Base-by-base conservation (phyloP, 1,140 invertebrate genomes). In the Pantala flavescens region DNA sequence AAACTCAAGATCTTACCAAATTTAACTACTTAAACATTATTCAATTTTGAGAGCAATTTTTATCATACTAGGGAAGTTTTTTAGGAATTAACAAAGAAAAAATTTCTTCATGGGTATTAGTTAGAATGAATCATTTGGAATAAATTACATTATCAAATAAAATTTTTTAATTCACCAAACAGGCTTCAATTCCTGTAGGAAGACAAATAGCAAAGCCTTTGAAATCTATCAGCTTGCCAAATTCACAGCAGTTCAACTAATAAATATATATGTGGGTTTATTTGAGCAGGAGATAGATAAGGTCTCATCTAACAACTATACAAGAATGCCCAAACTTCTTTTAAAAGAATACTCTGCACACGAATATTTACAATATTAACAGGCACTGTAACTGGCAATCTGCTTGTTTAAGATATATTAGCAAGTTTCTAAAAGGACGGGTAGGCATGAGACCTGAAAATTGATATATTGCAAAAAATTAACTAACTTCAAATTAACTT, bases 281-380 rank as follows among this genome's bases (percentile, higher is more conserved):
- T 63, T 63, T 63, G 49, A 63, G 49, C 49, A 63, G 16, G 12
- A 19, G 16, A 63, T 3, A 63, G 49, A 21, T 16, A 7, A 63
- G 49, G 49, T 63, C n/a, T 21, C 49, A 19, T 19, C 49, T 63
- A 19, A 7, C 49, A 14, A 63, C 14, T 63, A 21, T 63, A 63
- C 49, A 63, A 63, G 14, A 63, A 63, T 63, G 14, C 49, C 49
- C 49, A 63, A 63, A 63, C 49, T 63, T 16, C 49, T 19, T 63
- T 63, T 63, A 63, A 63, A 16, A 63, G 49, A 63, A 63, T 63
- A 63, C 49, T 63, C 49, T 63, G 49, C 49, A 63, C 49, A 63
- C 49, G 5, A 16, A 63, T 36, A 36, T 36, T 36, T 36, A 36
- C 28, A 63, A 63, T 63, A 63, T 63, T 63, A 3, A 63, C 49